phyloP scores from a whole-genome alignment of 2,888 invertebrate species.

The Cepaea hortensis region DNA sequence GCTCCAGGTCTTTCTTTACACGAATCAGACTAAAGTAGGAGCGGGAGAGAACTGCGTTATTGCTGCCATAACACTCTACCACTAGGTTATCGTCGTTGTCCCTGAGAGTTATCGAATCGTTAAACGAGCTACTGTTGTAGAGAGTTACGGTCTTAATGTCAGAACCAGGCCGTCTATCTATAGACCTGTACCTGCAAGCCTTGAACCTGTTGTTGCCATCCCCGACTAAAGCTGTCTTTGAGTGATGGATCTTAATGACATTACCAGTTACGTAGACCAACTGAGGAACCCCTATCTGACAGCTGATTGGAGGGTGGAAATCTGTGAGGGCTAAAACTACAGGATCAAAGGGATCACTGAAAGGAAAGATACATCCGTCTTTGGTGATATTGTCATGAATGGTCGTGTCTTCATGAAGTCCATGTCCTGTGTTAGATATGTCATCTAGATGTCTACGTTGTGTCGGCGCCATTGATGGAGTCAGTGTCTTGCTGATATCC shows the following conservation, averaged over 20 bases:
- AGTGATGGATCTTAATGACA: neutral
- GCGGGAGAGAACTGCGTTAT: too few relatives aligned
- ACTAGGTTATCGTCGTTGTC: too few relatives aligned
- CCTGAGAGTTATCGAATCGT: conserved; percentile 4
- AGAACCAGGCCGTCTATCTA: neutral
- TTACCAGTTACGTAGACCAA: conserved; percentile 17
- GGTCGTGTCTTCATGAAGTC: too few relatives aligned
- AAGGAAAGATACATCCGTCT: conserved; percentile 8
- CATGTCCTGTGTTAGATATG: too few relatives aligned
- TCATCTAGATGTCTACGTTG: too few relatives aligned
- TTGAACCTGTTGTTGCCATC: neutral
- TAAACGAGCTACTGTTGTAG: neutral
- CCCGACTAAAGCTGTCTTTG: neutral
- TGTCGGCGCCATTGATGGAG: too few relatives aligned
- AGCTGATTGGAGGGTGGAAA: neutral
- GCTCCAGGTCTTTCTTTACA: neutral
- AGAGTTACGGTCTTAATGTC: neutral
- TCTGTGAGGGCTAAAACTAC: neutral
- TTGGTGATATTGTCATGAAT: too few relatives aligned
- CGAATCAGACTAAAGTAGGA: too few relatives aligned
- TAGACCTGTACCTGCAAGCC: conserved; percentile 16
- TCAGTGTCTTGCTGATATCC: too few relatives aligned
- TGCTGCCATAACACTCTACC: too few relatives aligned
- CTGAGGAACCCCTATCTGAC: neutral
- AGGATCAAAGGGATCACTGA: conserved; percentile 31